phyloP scores from a whole-genome alignment of 2,113 vertebrate species.

The Poeciliopsis retropinna region DNA sequence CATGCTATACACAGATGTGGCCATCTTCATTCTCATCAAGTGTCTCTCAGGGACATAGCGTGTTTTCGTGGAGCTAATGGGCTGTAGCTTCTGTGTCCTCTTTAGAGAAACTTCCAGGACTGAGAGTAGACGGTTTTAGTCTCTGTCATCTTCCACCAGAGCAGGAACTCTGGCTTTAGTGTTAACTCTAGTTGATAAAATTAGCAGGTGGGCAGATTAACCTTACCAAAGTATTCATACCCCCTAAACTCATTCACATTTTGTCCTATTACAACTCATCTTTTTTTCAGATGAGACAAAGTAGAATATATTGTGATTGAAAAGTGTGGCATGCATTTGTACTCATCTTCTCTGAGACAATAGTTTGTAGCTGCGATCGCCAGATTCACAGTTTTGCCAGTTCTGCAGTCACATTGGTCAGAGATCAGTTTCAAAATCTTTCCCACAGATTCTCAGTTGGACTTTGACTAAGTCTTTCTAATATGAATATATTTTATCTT shows the following conservation, averaged over 20 bases:
- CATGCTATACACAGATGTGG: conserved; percentile 57
- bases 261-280: background rate
- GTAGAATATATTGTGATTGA: background rate
- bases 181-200: conserved; percentile 37
- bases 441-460: background rate
- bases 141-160: conserved; percentile 32
- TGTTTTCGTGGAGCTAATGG: conserved; percentile 60
- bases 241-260: too few relatives aligned
- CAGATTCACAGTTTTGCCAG: background rate
- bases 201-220: conserved; percentile 26
- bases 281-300: background rate
- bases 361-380: background rate
- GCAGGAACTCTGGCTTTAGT: conserved; percentile 27
- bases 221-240: background rate
- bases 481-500: background rate
- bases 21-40: conserved; percentile 65
- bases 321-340: background rate
- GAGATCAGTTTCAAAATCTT: background rate
- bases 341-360: background rate
- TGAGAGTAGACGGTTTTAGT: conserved; percentile 23
- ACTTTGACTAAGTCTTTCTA: background rate
- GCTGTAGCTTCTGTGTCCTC: conserved; percentile 38
- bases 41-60: conserved; percentile 66
- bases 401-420: background rate
- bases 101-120: conserved; percentile 41